Base-by-base conservation (phyloP, 1,140 invertebrate genomes). In the Caerostris darwini region DNA sequence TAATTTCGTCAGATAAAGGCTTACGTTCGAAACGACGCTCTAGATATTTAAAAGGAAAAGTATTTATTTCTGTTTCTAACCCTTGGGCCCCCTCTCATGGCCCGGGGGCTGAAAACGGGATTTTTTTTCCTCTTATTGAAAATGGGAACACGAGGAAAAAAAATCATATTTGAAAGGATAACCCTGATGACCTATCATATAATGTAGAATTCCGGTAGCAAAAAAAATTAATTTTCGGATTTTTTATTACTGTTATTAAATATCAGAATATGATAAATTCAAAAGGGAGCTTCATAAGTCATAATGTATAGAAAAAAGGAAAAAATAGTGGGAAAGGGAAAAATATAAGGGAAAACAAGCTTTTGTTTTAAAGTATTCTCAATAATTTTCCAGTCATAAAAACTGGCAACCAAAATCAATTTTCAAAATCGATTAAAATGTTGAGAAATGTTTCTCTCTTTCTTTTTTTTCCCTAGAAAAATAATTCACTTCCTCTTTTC, bases 81-180 rank as follows among this genome's bases (percentile, higher is more conserved):
- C 86, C 58, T 61, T 50, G 86, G 86, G 86, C 86, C 86, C 71
- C 56, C 17, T 83, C 59, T 5, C 19, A 64, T 17, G 8, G 8
- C 58, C 59, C 59, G 34, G 57, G 54, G 85, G 56, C 85, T 50
- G 7, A 10, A 53, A 53, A 19, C 5, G 53, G 10, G 59, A 53
- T 7, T n/a, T 7, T 53, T 64, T 64, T 54, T 17, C 56, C 58
- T 57, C 58, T 57, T 64, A 7, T 19, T 14, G 50, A 59, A 88
- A 88, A 64, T 88, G 19, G 61, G 86, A 53, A 88, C 86, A 88
- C 19, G 59, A 88, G 86, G 86, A 64, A 88, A 88, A 87, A 88
- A 88, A 61, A 57, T 88, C 19, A 17, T 50, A 50, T 50, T 5
- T 12, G 50, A 86, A 88, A 88, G 64, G 64, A 88, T 53, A 14